Base-by-base conservation (phyloP, 2,797 vertebrate genomes). In the Oreochromis grahami region DNA sequence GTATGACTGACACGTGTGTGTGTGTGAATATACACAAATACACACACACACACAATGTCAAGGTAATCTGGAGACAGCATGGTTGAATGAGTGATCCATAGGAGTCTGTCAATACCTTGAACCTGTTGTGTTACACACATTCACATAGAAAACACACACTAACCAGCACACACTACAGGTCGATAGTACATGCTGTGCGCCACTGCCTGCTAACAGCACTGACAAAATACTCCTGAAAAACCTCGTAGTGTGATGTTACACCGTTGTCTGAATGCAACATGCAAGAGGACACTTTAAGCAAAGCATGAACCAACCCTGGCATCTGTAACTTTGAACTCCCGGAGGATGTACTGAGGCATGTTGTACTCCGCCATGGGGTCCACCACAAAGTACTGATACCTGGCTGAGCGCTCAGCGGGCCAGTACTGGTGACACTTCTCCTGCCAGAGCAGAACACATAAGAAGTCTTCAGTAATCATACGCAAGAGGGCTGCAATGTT, bases 391-490 rank as follows among this genome's bases (percentile, higher is more conserved):
- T 99, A 99, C 92, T 99, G 98, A 94, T 99, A 99, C 70, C 98
- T 97, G 29, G 98, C 98, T 0, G 98, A 99, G 43, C 98, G 97
- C 92, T 99, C 98, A 0, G 98, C 98, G 0, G 98, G 98, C 98
- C 98, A 99, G 95, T 99, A 99, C 94, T 99, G 98, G 78, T 99
- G 98, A 90, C 98, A 99, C 89, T 99, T 99, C 82, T 99, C 98
- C 98, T 99, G 94, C 10, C 19, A 17, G 52, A 53, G 50, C 13
- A 83, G 82, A 87, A 76, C 14, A 77, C 6, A 58, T 14, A 21
- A 36, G 58, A 17, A 50, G 2, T 3, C 60, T 68, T 43, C 41
- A 81, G 53, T 24, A 55, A 6, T 7, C 13, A 38, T 19, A 32
- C 48, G 21, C 7, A 53, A 21, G n/a, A 19, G 2, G n/a, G 15